Base-by-base conservation (phyloP, 1,140 invertebrate genomes). In the Danaus melanippus region DNA sequence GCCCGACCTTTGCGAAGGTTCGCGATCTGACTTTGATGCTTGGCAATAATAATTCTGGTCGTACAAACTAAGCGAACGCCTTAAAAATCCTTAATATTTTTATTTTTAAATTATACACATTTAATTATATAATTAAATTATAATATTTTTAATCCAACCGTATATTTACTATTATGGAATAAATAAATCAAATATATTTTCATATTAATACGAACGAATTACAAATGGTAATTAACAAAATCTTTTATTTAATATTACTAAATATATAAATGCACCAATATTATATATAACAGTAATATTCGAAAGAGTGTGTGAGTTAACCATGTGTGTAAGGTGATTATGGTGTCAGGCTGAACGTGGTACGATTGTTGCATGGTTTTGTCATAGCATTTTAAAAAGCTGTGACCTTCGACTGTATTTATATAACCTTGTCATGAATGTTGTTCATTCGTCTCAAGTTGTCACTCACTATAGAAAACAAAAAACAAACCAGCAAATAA, bases 1-100 rank as follows among this genome's bases (percentile, higher is more conserved):
- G 50, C 54, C n/a, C 73, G 74, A 82, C 80, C 80, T 82, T 79
- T 47, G 55, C 50, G 53, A 72, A 76, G 75, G 78, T 76, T 69
- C 69, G 53, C 45, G 48, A 50, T 48, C 45, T 51, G 39, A 17
- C 53, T 55, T 51, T 46, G 47, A 32, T 58, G 54, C 53, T 59
- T 58, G 49, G 53, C 58, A 45, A 63, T 58, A 59, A 56, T 48
- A 54, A 50, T 42, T 10, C 51, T 51, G 52, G 47, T 46, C 49
- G 76, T 79, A 71, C 74, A 79, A 46, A 77, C 46, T 46, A 45
- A n/a, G 21, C 15, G 12, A 32, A 32, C 21, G 21, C 21, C 21
- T 7, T 32, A 32, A 8, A 32, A 32, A 32, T 1, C 21, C 21
- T 32, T 32, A 32, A 32, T 32, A 32, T 5, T 32, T 32, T 32